These are phyloP conservation scores for Prionailurus bengalensis DNA, from an alignment of 2,113 vertebrate species.

Conservation along the genomic window DNA sequence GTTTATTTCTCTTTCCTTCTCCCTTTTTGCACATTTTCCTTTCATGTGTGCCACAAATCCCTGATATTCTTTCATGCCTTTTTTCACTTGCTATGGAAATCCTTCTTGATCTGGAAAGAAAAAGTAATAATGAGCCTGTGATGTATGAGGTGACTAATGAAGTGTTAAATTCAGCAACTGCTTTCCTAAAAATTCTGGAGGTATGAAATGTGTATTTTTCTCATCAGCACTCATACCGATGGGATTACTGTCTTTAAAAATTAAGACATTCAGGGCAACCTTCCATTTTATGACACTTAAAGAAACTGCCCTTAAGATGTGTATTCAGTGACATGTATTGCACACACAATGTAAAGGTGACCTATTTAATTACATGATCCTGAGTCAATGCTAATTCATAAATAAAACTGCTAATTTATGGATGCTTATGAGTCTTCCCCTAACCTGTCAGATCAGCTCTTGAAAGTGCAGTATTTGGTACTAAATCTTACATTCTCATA, in stretches of 20 bases:
- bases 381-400: slow-evolving; percentile 70
- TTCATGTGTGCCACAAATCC: slow-evolving; percentile 73
- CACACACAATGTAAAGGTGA: slow-evolving; percentile 62
- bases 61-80: slow-evolving; percentile 74
- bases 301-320: slow-evolving; percentile 61
- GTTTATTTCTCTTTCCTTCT: slow-evolving; percentile 70
- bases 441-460: slow-evolving; percentile 50
- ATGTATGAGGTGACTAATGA: slow-evolving; percentile 78
- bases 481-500: slow-evolving; percentile 35
- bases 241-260: slow-evolving; percentile 66
- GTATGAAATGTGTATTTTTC: slow-evolving; percentile 70
- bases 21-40: slow-evolving; percentile 77
- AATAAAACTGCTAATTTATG: slow-evolving; percentile 69
- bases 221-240: slow-evolving; percentile 43
- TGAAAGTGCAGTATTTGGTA: slow-evolving; percentile 47
- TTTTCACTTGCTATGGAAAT: slow-evolving; percentile 77
- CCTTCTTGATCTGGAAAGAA: slow-evolving; percentile 51
- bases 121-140: slow-evolving; percentile 63
- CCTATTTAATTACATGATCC: slow-evolving; percentile 71
- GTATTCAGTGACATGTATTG: slow-evolving; percentile 19
- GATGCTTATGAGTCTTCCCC: slow-evolving; percentile 37
- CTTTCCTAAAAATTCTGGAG: slow-evolving; percentile 67
- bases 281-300: slow-evolving; percentile 61
- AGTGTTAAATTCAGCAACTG: slow-evolving; percentile 77
- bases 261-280: slow-evolving; percentile 54